Evolutionary conservation across 2,113 vertebrate species (phyloP), one percentile per base, ranked within the genome.

Genomic region (Pygoscelis antarcticus): DNA sequence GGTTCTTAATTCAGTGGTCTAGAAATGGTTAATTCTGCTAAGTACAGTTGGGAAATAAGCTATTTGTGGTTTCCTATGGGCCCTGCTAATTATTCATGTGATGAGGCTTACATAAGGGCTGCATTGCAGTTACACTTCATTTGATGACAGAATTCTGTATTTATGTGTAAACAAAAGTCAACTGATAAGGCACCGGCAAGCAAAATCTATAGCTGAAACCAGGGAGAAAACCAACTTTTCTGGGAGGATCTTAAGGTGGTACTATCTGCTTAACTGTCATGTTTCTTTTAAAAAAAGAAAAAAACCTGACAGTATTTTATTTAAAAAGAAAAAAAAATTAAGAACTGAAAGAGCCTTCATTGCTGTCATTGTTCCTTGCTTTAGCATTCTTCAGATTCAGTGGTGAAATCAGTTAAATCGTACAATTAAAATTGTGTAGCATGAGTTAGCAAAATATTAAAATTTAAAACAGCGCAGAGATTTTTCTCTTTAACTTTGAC

Each of bases 111-210:
- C 5, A 2, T 94, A 94, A 96, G 71, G 91, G 29, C 78, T 40
- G 58, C 54, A 30, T 21, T 95, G 94, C 77, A 89, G 95, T 93
- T 91, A 65, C 12, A 10, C 65, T 95, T 90, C 47, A 46, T 83
- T 88, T 94, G 76, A 93, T 94, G 95, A 34, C 42, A 86, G 78
- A 65, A 64, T 88, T 92, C 79, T 94, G 71, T 95, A 42, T 90
- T 97, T 94, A 83, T 93, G 38, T 83, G 90, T 89, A 92, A 96
- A 96, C 90, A 95, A 36, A 90, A 92, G 64, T 82, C 76, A 78
- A 86, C 30, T 79, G 92, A 95, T 95, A 87, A 87, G 89, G 42
- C 72, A 72, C 26, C 40, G 69, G 13, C 77, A 96, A 87, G 49
- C 85, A 95, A 89, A 95, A 79, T 94, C 85, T 96, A 8, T 25